These are phyloP conservation scores for Lycaon pictus DNA, from an alignment of 2,113 vertebrate species.

Conservation along the genomic window DNA sequence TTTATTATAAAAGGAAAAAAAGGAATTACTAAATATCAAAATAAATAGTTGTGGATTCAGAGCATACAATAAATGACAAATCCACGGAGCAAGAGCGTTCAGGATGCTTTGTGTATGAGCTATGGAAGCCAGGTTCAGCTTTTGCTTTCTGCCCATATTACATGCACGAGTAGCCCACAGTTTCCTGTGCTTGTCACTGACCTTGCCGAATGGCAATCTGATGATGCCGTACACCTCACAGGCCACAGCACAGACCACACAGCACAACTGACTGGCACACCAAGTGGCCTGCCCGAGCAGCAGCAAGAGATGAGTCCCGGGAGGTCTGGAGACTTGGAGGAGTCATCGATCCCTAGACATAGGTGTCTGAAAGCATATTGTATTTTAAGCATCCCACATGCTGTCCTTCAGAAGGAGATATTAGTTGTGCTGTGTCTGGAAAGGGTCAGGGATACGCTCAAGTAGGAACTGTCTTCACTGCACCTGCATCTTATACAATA, in stretches of 20 bases:
- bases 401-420: neutral
- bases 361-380: neutral
- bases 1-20: neutral
- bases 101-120: too few species aligned
- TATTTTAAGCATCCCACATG: neutral
- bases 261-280: neutral
- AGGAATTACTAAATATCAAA: neutral
- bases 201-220: neutral
- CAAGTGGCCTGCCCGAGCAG: too few species aligned
- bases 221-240: neutral
- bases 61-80: neutral
- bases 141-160: neutral
- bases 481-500: neutral
- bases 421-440: neutral
- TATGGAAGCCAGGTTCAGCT: neutral
- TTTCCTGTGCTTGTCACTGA: neutral
- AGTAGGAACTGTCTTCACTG: neutral
- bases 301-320: neutral
- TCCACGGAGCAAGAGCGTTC: too few species aligned
- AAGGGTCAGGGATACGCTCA: neutral
- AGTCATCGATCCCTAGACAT: neutral
- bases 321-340: neutral
- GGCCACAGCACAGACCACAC: neutral
- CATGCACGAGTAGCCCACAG: neutral
- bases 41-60: neutral